Base-by-base conservation (phyloP, 1,140 invertebrate species). In the Philopotamus ludificatus region DNA sequence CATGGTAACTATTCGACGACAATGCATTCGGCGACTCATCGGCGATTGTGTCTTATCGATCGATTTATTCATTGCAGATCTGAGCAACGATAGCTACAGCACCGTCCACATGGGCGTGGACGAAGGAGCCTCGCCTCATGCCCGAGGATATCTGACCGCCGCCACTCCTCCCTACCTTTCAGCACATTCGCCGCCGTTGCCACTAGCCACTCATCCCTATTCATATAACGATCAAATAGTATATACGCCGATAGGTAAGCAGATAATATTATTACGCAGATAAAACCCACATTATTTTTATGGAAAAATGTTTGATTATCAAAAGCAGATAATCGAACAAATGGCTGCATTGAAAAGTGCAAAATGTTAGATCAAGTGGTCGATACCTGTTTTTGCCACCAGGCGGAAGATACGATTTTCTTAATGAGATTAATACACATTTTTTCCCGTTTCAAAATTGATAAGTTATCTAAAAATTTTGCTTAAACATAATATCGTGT, bases 1-100 rank as follows among this genome's bases (percentile, higher is more conserved):
- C 89, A 94, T 71, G 91, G 91, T 94, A 81, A 34, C 12, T 34
- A 34, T 34, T 34, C 12, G 28, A 34, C 18, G 8, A 15, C 4
- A 47, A 9, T 47, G 54, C 23, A 42, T 41, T 28, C 53, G 16
- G 15, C 51, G 4, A 9, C 42, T 60, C 50, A 50, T 26, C 44
- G 4, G 18, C 18, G 23, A 9, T 59, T 65, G 57, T 69, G 44
- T 67, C 26, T 57, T 50, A 34, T 20, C 34, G n/a, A n/a, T n/a
- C n/a, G n/a, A n/a, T n/a, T n/a, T n/a, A 44, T 47, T 51, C 41
- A 23, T 74, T 77, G 1, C 77, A 93, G 90, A 93, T 81, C 76
- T 93, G 69, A 90, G 89, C 74, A 93, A 93, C 76, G 91, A 94
- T 72, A 93, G 91, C 77, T 94, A 93, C 72, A 89, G 90, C 58